Base-by-base conservation (phyloP, 2,888 invertebrate species). In the Calameuta pallipes region DNA sequence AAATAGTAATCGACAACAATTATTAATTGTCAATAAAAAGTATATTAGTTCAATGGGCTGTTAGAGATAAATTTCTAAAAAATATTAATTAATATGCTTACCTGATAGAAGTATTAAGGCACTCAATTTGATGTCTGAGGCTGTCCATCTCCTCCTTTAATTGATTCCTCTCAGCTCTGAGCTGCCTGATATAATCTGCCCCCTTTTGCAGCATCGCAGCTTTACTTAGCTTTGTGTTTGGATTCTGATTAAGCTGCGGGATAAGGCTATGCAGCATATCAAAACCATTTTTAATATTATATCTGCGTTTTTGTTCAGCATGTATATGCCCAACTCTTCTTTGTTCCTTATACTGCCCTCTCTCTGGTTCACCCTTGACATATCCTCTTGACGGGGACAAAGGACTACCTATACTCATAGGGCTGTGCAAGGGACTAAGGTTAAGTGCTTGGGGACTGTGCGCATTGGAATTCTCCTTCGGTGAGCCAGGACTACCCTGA, bases 141-240 rank as follows among this genome's bases (percentile, higher is more conserved):
- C 94, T 94, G 85, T 97, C 97, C 94, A 98, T 97, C 92, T 98
- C 98, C 81, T 98, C 97, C 89, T 97, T 96, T 81, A 98, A 94
- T 88, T 96, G 95, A 88, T 95, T 95, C 80, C 98, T 93, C 91
- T 99, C 98, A 36, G 94, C 93, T 86, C 97, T 96, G 85, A 99
- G 92, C 90, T 97, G 97, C 87, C 96, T 95, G 82, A 98, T 98
- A 90, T 98, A 98, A 86, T 99, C 98, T 11, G 98, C 98, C 79
- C 98, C 98, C 91, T 98, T 98, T 91, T 98, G 98, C 77, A 99
- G 93, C 97, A 98, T 98, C 31, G 98, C 98, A 71, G 98, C 98
- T 93, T 99, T 99, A 92, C 97, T 97, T 85, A 97, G 94, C 95
- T 98, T 98, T 11, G 97, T 95, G 90, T 96, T 97, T 34, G 98